Base-by-base conservation (phyloP, 2,113 vertebrate species). In the Turnix velox region DNA sequence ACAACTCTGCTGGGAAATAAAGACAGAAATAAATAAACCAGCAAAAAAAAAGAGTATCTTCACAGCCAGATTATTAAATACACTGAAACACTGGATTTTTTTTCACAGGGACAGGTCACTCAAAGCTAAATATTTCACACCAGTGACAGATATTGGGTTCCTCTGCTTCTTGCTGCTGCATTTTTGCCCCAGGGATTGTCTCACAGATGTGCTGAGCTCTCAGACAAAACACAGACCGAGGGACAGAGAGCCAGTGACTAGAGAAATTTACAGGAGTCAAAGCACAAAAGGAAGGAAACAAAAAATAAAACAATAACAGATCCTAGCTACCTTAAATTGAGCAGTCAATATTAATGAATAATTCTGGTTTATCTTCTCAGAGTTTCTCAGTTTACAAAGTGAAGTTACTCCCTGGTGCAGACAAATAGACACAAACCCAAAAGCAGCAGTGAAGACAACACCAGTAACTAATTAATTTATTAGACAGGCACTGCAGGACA, bases 181-280 rank as follows among this genome's bases (percentile, higher is more conserved):
- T 73, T 62, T 68, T 48, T 69, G 62, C 22, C 15, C 22, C 61
- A 28, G 48, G 19, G 14, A 22, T 17, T 81, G 45, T 27, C 84
- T 48, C 49, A 59, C 9, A 31, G 68, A 61, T 40, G 45, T 14
- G 62, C 62, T 40, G 80, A 85, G 65, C 37, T 66, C 57, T 25
- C 28, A 1, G 39, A 48, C 18, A 92, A 78, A 91, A 51, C 11
- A 18, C 31, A 17, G 57, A 75, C 28, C n/a, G n/a, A 86, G 30
- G 2, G 1, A 62, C 73, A 69, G 51, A 31, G 58, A 76, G 39
- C 28, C 7, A 46, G 52, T 27, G n/a, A 22, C 12, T 16, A 43
- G 18, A 82, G 43, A 84, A 57, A 62, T 5, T 43, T 27, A 40
- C 49, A 0, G 4, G 0, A 2, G 2, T 4, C 2, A 14, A 5